Base-by-base conservation (phyloP, 53 echinoderm and acorn worm genomes). In the Astropecten irregularis region DNA sequence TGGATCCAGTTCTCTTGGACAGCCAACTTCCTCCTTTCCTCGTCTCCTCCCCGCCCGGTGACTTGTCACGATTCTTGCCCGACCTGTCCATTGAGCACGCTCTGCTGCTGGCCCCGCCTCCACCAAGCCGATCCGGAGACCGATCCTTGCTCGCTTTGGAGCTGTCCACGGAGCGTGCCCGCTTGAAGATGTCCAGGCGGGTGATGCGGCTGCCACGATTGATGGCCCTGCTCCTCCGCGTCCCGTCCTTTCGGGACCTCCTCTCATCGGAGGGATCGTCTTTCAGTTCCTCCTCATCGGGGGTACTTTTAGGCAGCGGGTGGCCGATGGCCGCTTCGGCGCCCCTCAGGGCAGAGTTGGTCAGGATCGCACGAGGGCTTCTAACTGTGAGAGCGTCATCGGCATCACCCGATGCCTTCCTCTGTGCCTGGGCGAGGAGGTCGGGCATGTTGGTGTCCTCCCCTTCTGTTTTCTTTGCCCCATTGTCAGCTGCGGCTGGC, bases 311-410 rank as follows among this genome's bases (percentile, higher is more conserved):
- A 21, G 91, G 95, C 33, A 95, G 85, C 6, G 86, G 70, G 55
- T 91, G 89, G 30, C 95, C 95, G 19, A 95, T 91, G 42, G 86
- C 89, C 14, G 95, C 95, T 37, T 86, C 95, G n/a, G 95, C 95
- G 3, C 95, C 95, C 65, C 87, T 89, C 16, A 95, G 89, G 4
- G 91, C 95, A 10, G 95, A 95, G 34, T 89, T 89, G 3, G 95
- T 91, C 25, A 95, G 89, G 63, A 89, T 88, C 8, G 91, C 89
- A 1, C 91, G 68, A 10, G 79, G 61, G 79, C 79, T 79, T 7
- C 76, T 56, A 9, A 23, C 69, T 25, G 46, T 48, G 4, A 46
- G 15, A 20, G 11, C 85, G 30, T 87, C 93, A 19, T 82, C 84
- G 9, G 59, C 54, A 31, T 86, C 76, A 9, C 59, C 84, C 53